These are phyloP conservation scores for Cydia splendana DNA, from an alignment of 1,140 invertebrate genomes.

Conservation along the genomic window DNA sequence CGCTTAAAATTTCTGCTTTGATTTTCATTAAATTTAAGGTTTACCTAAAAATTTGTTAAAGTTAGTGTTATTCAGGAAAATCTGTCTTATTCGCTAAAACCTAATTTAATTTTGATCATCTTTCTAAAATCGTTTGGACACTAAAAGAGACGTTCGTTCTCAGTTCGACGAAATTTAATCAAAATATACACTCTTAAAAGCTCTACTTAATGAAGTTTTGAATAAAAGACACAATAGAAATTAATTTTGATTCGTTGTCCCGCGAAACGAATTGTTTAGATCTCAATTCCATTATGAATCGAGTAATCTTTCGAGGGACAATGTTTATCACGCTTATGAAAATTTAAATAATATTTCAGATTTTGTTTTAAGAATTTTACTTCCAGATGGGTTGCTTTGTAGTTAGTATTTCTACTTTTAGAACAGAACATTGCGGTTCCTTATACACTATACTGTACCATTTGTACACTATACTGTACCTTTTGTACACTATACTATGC, in stretches of 20 bases:
- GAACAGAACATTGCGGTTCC: no score
- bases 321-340: constrained; percentile 8
- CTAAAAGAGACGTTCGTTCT: background rate
- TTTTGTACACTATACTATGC: no score
- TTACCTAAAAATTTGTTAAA: no score
- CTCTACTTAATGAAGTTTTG: constrained; percentile 8
- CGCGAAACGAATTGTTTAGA: constrained; percentile 12
- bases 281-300: constrained; percentile 25
- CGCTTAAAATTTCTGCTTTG: no score
- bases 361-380: background rate
- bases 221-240: constrained; percentile 20
- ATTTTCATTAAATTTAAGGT: no score
- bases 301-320: constrained; percentile 18
- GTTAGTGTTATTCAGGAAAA: no score
- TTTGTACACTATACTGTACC: no score
- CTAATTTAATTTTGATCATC: background rate
- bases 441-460: no score
- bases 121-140: background rate
- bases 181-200: background rate
- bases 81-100: background rate
- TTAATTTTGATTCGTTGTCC: constrained; percentile 25
- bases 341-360: background rate
- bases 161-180: background rate
- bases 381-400: no score
- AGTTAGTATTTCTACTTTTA: no score